Evolutionary conservation across 2,113 vertebrate species (phyloP).

Genomic region (Boleophthalmus pectinirostris): DNA sequence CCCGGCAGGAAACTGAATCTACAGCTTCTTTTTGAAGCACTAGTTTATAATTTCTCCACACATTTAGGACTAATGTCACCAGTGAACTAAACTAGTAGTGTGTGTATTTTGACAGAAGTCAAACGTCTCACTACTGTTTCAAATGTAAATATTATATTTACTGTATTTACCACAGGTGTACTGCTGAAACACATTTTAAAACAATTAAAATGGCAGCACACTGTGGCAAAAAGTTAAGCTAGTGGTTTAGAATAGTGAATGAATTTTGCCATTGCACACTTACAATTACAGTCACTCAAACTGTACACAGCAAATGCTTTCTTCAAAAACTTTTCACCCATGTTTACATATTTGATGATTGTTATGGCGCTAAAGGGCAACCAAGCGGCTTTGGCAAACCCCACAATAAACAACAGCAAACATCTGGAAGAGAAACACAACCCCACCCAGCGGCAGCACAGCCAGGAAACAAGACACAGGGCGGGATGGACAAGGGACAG

Average conservation of each 20-base stretch:
- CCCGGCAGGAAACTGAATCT: background rate
- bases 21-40: background rate
- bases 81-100: background rate
- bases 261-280: background rate
- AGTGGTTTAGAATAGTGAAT: background rate
- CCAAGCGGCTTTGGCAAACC: slow-evolving; percentile 66
- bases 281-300: background rate
- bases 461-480: slow-evolving; percentile 52
- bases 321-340: slow-evolving; percentile 24
- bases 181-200: background rate
- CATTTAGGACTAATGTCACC: background rate
- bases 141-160: background rate
- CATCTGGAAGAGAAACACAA: slow-evolving; percentile 63
- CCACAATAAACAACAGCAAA: slow-evolving; percentile 67
- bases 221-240: background rate
- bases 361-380: slow-evolving; percentile 65
- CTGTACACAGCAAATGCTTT: background rate
- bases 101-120: background rate
- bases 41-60: background rate
- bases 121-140: background rate
- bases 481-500: slow-evolving; percentile 14
- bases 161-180: background rate
- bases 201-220: background rate
- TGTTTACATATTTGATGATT: slow-evolving; percentile 40
- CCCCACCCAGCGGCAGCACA: slow-evolving; percentile 63